Conservation (phyloP, 2,113 vertebrate genomes). For the Panthera tigris region DNA sequence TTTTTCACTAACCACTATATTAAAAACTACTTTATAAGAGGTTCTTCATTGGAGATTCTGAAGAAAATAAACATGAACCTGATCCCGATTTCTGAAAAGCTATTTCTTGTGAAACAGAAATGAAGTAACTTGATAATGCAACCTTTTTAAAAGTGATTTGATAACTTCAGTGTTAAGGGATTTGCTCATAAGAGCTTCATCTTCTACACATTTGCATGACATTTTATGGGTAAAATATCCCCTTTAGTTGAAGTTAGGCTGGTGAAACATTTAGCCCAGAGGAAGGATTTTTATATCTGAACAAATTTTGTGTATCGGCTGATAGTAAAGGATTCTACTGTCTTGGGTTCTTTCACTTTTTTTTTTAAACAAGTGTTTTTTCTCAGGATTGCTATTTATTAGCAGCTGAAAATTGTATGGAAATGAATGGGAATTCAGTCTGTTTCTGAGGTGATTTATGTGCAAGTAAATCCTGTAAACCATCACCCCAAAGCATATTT, state of each 20-base stretch:
- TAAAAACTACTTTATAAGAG: background rate
- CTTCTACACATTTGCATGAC: background rate
- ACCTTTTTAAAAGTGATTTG: constrained; percentile 12
- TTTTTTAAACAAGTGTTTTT: background rate
- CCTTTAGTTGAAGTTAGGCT: background rate
- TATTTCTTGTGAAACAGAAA: constrained; percentile 13
- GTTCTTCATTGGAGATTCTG: background rate
- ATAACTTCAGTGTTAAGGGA: background rate
- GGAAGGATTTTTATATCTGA: background rate
- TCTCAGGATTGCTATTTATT: constrained; percentile 6
- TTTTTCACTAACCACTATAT: background rate
- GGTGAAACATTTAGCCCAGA: background rate
- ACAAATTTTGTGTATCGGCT: background rate
- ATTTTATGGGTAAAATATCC: background rate
- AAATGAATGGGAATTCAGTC: constrained; percentile 40
- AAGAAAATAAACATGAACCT: constrained; percentile 2
- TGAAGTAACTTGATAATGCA: background rate
- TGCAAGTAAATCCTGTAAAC: constrained; percentile 46
- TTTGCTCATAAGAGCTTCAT: background rate
- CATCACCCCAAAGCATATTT: constrained; percentile 45
- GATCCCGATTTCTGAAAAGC: background rate
- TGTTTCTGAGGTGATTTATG: constrained; percentile 64
- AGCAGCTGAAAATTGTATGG: constrained; percentile 25
- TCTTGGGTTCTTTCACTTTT: background rate
- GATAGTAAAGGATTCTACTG: background rate